Percentiles rank a stretch among this genome's conserved stretches.
phyloP scores from a whole-genome alignment of 1,140 invertebrate species.

The Drosophila nasuta region DNA sequence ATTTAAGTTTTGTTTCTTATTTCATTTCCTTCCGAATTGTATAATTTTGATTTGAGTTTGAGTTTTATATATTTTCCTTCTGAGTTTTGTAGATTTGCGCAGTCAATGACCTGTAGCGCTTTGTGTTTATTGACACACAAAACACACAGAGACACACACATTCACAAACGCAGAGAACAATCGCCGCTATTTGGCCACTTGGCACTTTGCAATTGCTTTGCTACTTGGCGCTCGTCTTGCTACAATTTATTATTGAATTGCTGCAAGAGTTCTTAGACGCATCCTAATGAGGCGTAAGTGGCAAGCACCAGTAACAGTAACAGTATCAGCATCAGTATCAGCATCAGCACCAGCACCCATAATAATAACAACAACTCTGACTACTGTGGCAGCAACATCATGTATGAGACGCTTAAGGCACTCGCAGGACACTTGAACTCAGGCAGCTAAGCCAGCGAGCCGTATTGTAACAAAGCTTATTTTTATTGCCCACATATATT shows the following conservation, averaged over 20 bases:
- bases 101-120: slow-evolving; percentile 57
- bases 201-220: slow-evolving; percentile 48
- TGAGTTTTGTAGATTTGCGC: slow-evolving; percentile 43
- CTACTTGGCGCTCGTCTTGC: slow-evolving; percentile 34
- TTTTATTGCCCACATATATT: slow-evolving; percentile 82
- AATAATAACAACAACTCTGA: slow-evolving; percentile 61
- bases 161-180: slow-evolving; percentile 10
- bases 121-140: slow-evolving; percentile 57
- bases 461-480: slow-evolving; percentile 77
- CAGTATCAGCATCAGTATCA: slow-evolving; percentile 43
- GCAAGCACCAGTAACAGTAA: slow-evolving; percentile 58
- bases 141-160: too few species aligned
- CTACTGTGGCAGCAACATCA: slow-evolving; percentile 32
- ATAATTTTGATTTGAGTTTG: slow-evolving; percentile 23
- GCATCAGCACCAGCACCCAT: slow-evolving; percentile 50
- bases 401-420: slow-evolving; percentile 34
- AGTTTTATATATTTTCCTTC: not conserved
- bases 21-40: slow-evolving; percentile 9
- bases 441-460: slow-evolving; percentile 32
- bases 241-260: slow-evolving; percentile 79
- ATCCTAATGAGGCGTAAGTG: slow-evolving; percentile 82
- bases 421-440: slow-evolving; percentile 32
- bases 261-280: slow-evolving; percentile 77
- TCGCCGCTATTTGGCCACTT: slow-evolving; percentile 9
- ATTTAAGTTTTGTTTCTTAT: slow-evolving; percentile 30